Evolutionary conservation across 2,888 invertebrate species (phyloP).

Genomic region (Hypsopygia costalis): DNA sequence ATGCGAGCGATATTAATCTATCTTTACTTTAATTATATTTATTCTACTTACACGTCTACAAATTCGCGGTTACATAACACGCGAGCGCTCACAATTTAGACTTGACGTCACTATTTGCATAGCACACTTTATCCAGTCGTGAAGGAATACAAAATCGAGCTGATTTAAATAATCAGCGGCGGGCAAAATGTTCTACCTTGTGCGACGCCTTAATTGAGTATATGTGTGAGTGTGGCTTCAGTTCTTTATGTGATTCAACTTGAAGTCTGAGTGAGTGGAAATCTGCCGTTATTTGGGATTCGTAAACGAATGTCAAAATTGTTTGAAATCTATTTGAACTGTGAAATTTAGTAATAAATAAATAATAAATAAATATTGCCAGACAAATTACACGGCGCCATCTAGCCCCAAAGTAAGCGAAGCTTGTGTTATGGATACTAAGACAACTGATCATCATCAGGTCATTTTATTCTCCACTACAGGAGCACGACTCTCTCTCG

Average conservation of each 20-base stretch:
- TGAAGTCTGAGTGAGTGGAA: background rate
- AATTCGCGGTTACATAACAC: constrained; percentile 4
- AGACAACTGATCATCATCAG: too few relatives aligned
- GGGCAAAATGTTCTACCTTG: constrained; percentile 30
- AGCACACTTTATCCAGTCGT: constrained; percentile 50
- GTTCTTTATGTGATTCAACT: background rate
- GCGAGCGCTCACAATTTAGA: constrained; percentile 21
- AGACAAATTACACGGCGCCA: too few relatives aligned
- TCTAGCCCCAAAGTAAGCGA: too few relatives aligned
- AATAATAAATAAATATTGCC: too few relatives aligned
- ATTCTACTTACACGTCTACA: too few relatives aligned
- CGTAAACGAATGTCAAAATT: background rate
- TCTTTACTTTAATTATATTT: too few relatives aligned
- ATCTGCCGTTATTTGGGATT: background rate
- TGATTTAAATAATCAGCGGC: constrained; percentile 52
- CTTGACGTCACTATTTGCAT: constrained; percentile 36
- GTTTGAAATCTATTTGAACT: too few relatives aligned
- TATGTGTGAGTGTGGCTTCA: background rate
- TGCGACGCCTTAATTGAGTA: constrained; percentile 27
- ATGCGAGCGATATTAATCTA: too few relatives aligned
- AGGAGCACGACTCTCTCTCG: too few relatives aligned
- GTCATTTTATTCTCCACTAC: too few relatives aligned
- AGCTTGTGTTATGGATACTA: too few relatives aligned
- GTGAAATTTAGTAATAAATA: too few relatives aligned
- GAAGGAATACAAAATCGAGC: constrained; percentile 47